Evolutionary conservation across 2,888 invertebrate species (phyloP).

Genomic region (Elmis aenea): DNA sequence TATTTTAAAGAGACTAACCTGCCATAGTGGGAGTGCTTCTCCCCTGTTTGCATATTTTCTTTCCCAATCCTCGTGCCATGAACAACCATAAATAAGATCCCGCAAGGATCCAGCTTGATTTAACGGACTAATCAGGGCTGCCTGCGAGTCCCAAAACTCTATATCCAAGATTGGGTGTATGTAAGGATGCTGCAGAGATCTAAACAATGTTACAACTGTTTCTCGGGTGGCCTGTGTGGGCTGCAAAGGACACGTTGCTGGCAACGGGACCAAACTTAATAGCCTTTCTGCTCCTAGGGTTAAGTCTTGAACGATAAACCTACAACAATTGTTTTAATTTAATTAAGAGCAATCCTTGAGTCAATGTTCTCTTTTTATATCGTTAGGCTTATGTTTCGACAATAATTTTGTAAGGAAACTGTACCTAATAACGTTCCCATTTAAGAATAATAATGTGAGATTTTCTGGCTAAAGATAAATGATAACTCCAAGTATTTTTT

Average conservation of each 20-base stretch:
- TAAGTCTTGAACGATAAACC: slow-evolving; percentile 78
- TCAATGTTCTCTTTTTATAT: background rate
- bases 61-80: slow-evolving; percentile 54
- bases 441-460: too few relatives aligned
- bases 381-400: background rate
- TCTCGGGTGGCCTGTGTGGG: slow-evolving; percentile 52
- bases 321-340: too few relatives aligned
- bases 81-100: slow-evolving; percentile 72
- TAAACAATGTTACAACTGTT: slow-evolving; percentile 73
- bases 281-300: slow-evolving; percentile 73
- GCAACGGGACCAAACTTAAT: slow-evolving; percentile 65
- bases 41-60: slow-evolving; percentile 35
- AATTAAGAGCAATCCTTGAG: too few relatives aligned
- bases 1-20: slow-evolving; percentile 26
- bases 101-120: slow-evolving; percentile 82
- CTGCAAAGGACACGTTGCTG: slow-evolving; percentile 62
- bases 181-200: slow-evolving; percentile 86
- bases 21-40: slow-evolving; percentile 38
- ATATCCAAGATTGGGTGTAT: slow-evolving; percentile 86
- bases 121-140: slow-evolving; percentile 75
- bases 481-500: too few relatives aligned
- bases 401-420: background rate
- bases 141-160: slow-evolving; percentile 66
- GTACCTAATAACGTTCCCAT: too few relatives aligned
- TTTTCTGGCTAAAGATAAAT: too few relatives aligned